Evolutionary conservation across 2,797 vertebrate genomes (phyloP).

Genomic region (Gambelia wislizenii): DNA sequence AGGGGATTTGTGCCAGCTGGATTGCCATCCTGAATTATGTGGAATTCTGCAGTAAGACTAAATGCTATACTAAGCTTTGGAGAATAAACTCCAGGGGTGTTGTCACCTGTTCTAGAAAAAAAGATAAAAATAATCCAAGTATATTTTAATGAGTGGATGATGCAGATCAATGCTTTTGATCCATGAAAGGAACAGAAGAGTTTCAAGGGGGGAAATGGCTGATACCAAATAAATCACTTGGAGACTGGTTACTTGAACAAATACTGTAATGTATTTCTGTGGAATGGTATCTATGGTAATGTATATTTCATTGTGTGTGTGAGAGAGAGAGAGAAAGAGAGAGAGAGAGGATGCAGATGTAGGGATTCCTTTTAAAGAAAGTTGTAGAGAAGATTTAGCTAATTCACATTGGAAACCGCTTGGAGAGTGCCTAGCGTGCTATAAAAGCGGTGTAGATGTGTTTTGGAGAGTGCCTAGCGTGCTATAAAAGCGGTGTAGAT

Average conservation of each 20-base stretch:
- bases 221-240: slow-evolving; percentile 13
- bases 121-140: background rate
- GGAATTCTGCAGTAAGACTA: slow-evolving; percentile 52
- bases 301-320: background rate
- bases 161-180: slow-evolving; percentile 1
- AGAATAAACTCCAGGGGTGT: slow-evolving; percentile 37
- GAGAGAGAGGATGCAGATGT: background rate
- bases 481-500: no score
- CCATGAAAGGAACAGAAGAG: slow-evolving; percentile 9
- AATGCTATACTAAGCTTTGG: slow-evolving; percentile 24
- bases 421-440: no score
- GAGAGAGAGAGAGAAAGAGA: no score
- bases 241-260: background rate
- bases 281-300: background rate
- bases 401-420: no score
- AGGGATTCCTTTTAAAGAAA: background rate
- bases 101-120: slow-evolving; percentile 29
- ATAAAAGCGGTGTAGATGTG: no score
- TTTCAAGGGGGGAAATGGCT: background rate
- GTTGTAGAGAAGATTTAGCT: accelerated
- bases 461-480: no score
- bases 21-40: slow-evolving; percentile 54
- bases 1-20: slow-evolving; percentile 63
- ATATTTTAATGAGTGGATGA: background rate
- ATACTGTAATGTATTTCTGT: background rate